phyloP scores from a whole-genome alignment of 2,797 vertebrate genomes.

The Amblyraja radiata region DNA sequence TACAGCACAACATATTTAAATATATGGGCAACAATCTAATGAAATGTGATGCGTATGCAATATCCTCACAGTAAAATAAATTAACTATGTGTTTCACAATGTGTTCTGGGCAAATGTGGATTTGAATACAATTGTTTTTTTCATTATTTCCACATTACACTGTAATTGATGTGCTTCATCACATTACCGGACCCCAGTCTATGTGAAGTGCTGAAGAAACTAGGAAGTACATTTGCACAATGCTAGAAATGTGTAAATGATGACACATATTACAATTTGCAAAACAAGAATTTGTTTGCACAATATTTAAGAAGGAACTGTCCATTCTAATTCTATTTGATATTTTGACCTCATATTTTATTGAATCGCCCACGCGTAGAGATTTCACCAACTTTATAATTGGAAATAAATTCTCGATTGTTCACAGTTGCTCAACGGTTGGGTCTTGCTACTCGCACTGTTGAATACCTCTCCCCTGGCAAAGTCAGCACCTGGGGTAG shows the following conservation, averaged over 20 bases:
- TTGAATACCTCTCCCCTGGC: no score
- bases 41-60: constrained; percentile 12
- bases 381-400: not conserved
- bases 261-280: not conserved
- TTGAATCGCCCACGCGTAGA: not conserved
- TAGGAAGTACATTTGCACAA: not conserved
- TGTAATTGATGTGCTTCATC: constrained; percentile 7
- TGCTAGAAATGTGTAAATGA: constrained; percentile 12
- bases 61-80: constrained; percentile 19
- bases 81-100: not conserved
- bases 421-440: not conserved
- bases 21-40: constrained; percentile 6
- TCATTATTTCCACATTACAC: constrained; percentile 22
- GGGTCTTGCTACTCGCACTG: not conserved
- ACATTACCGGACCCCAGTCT: not conserved
- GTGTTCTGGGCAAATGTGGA: constrained; percentile 8
- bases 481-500: not conserved
- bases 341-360: not conserved
- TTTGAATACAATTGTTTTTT: constrained; percentile 19
- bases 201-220: not conserved
- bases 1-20: not conserved
- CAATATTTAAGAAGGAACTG: not conserved
- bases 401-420: not conserved
- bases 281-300: not conserved
- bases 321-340: not conserved